These are phyloP conservation scores for Syngnathus typhle DNA, from an alignment of 2,113 vertebrate species.

Conservation along the genomic window DNA sequence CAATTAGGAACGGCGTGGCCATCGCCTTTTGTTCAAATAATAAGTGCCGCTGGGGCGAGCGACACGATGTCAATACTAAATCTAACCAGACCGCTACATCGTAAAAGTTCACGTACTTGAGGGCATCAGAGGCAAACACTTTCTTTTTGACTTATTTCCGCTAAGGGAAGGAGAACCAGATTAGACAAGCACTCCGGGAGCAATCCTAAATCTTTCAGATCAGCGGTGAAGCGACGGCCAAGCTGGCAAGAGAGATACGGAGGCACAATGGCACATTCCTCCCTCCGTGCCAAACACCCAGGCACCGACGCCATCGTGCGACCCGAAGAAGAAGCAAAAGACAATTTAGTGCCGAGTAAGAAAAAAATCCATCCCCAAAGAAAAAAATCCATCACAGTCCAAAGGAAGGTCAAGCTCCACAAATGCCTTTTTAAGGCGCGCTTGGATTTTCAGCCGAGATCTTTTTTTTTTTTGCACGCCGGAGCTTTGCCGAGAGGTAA, in stretches of 20 bases:
- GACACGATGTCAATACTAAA: background rate
- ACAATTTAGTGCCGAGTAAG: background rate
- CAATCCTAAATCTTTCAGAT: slow-evolving; percentile 62
- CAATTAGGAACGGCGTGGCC: background rate
- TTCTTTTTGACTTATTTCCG: slow-evolving; percentile 43
- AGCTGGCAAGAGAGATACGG: slow-evolving; percentile 61
- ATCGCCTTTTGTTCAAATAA: slow-evolving; percentile 27
- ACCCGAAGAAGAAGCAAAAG: background rate
- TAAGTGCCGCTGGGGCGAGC: background rate
- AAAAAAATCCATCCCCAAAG: no score
- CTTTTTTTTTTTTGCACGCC: slow-evolving; percentile 56
- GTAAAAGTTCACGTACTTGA: slow-evolving; percentile 28
- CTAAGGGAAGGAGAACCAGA: slow-evolving; percentile 40
- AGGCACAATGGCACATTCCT: slow-evolving; percentile 57
- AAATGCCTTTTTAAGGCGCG: slow-evolving; percentile 25
- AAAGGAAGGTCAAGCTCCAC: slow-evolving; percentile 18
- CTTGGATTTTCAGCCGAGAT: slow-evolving; percentile 22
- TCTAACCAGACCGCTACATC: slow-evolving; percentile 9
- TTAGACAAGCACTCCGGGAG: slow-evolving; percentile 59
- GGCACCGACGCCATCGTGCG: slow-evolving; percentile 30
- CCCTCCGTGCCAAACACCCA: slow-evolving; percentile 43
- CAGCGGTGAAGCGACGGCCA: slow-evolving; percentile 57
- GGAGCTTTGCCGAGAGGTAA: slow-evolving; percentile 45
- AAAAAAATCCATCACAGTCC: background rate
- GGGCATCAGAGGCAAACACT: slow-evolving; percentile 40